A percentile compares a stretch with the other conserved stretches of the same genome.
phyloP scores from a whole-genome alignment of 2,888 invertebrate species.

The Sinelater perroti region DNA sequence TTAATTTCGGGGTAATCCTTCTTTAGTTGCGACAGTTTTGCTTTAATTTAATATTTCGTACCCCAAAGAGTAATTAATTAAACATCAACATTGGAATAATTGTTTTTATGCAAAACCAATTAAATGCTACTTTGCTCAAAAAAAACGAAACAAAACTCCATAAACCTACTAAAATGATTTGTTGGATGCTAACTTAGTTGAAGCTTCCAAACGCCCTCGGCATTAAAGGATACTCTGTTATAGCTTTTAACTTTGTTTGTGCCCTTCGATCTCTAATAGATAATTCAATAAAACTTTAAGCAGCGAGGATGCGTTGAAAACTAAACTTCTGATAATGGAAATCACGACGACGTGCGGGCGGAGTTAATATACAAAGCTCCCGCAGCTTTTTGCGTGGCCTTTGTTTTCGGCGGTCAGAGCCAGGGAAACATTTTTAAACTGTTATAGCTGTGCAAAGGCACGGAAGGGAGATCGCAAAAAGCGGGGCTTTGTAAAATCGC shows the following conservation, averaged over 20 bases:
- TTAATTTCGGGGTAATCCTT: slow-evolving; percentile 1
- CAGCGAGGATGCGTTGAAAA: background rate
- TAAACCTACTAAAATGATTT: background rate
- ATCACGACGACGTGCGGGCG: background rate
- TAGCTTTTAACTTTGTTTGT: slow-evolving; percentile 2
- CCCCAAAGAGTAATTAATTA: background rate
- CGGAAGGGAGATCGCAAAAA: too few species aligned
- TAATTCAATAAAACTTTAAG: slow-evolving; percentile 9
- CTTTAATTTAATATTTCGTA: slow-evolving; percentile 4
- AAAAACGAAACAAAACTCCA: background rate
- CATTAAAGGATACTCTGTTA: background rate
- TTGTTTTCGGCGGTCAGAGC: too few species aligned
- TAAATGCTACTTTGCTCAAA: background rate
- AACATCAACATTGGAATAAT: background rate
- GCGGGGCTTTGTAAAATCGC: too few species aligned
- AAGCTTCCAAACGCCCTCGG: background rate
- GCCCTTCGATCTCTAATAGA: background rate
- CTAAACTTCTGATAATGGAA: background rate
- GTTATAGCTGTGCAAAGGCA: too few species aligned
- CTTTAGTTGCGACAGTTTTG: background rate
- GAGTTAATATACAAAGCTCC: background rate
- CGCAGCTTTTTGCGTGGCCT: too few species aligned
- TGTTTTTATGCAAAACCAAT: background rate
- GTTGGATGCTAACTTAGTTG: background rate
- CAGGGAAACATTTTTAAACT: too few species aligned